A percentile compares a stretch with the other conserved stretches of the same genome.
These are phyloP conservation scores for Frankliniella intonsa DNA, from an alignment of 2,888 invertebrate species.

Conservation along the genomic window DNA sequence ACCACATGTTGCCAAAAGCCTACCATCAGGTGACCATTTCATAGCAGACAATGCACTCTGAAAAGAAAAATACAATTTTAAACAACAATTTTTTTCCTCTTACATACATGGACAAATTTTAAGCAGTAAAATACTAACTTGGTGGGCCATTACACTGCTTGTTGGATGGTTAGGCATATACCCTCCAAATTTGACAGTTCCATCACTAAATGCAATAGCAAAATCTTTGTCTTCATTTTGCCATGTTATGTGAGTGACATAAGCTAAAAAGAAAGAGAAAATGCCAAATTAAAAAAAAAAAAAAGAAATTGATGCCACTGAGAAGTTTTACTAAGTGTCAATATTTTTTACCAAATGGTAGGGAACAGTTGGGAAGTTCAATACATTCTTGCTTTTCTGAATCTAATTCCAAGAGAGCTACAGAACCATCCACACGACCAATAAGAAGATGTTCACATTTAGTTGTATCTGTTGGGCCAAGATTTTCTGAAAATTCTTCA, in stretches of 20 bases:
- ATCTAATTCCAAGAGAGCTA: constrained; percentile 45
- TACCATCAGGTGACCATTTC: constrained; percentile 52
- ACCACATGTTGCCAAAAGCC: constrained; percentile 52
- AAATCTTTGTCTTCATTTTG: constrained; percentile 53
- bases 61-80: constrained; percentile 26
- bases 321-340: constrained; percentile 1
- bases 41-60: constrained; percentile 46
- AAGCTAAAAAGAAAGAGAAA: constrained; percentile 45
- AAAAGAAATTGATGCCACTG: neutral
- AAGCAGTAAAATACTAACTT: constrained; percentile 37
- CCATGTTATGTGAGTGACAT: constrained; percentile 55
- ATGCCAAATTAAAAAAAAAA: neutral
- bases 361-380: constrained; percentile 45
- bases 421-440: constrained; percentile 53
- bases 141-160: constrained; percentile 46
- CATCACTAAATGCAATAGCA: constrained; percentile 55
- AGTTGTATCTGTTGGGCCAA: constrained; percentile 34
- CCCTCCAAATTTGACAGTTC: constrained; percentile 49
- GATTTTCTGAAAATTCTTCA: constrained; percentile 39
- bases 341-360: constrained; percentile 38
- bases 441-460: constrained; percentile 49
- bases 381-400: constrained; percentile 43
- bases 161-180: constrained; percentile 44
- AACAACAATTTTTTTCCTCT: constrained; percentile 25
- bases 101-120: neutral